A percentile compares a stretch with the other conserved stretches of the same genome.
Conservation (phyloP, 2,113 vertebrate genomes). For the Dryoscopus gambensis region DNA sequence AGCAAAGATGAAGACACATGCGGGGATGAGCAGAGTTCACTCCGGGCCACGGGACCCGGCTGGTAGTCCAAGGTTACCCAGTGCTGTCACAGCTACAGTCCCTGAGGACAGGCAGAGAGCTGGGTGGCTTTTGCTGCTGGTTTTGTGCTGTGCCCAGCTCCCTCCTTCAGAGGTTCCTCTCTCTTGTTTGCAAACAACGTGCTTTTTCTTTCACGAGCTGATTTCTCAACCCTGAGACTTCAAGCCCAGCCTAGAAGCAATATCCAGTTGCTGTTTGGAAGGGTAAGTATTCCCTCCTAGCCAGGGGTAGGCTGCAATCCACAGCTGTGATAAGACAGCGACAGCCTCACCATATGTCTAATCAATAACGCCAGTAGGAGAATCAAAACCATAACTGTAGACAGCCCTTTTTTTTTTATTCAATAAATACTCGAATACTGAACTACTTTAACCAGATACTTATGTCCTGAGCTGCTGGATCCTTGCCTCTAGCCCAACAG, state of each 20-base stretch:
- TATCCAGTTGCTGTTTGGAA: background rate
- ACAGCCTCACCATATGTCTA: background rate
- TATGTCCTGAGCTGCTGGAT: background rate
- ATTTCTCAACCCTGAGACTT: background rate
- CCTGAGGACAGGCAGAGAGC: background rate
- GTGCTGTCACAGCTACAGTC: background rate
- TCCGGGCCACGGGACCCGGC: fast-evolving
- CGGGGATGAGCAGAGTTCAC: background rate
- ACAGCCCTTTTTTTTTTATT: background rate
- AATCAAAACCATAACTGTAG: background rate
- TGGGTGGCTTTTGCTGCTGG: background rate
- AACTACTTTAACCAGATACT: background rate
- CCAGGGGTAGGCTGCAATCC: background rate
- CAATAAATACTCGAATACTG: background rate
- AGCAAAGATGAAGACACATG: background rate
- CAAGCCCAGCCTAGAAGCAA: background rate
- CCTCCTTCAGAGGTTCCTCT: background rate
- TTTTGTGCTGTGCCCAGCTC: background rate
- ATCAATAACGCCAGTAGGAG: background rate
- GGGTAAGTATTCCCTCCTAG: background rate
- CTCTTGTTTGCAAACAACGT: background rate
- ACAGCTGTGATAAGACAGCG: background rate
- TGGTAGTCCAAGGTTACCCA: background rate
- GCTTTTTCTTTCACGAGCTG: background rate
- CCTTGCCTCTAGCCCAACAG: background rate